Conservation (phyloP, 2,113 vertebrate genomes). For the Toxostoma redivivum region DNA sequence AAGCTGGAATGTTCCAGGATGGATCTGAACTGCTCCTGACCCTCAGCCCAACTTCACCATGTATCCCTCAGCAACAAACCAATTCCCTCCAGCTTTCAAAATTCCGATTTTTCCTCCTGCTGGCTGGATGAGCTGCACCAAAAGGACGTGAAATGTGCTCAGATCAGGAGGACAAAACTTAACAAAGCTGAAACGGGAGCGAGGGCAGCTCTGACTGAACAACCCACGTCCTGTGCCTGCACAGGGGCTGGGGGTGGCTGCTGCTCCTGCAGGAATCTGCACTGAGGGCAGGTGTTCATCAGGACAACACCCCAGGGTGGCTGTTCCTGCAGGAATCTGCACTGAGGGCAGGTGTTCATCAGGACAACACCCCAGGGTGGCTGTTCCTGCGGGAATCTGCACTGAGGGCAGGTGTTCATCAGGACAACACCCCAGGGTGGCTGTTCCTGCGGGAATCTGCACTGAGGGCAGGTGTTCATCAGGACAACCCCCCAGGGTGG, state of each 20-base stretch:
- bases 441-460: background rate
- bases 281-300: rapidly evolving
- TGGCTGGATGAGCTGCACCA: background rate
- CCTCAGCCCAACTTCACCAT: background rate
- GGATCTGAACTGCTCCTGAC: background rate
- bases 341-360: rapidly evolving
- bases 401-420: rapidly evolving
- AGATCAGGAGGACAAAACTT: background rate
- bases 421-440: no score
- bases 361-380: no score
- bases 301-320: no score
- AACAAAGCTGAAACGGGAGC: no score
- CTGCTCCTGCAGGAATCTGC: background rate
- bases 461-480: rapidly evolving
- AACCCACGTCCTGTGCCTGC: background rate
- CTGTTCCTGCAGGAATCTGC: background rate
- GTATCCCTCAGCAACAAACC: background rate
- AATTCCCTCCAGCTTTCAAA: background rate
- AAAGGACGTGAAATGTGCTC: background rate
- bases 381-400: background rate
- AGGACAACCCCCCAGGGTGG: no score
- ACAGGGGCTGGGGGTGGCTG: background rate
- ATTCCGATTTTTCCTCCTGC: background rate
- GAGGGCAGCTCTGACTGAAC: background rate
- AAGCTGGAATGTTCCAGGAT: background rate